phyloP scores from a whole-genome alignment of 2,888 invertebrate species.

The Drosophila siamana region DNA sequence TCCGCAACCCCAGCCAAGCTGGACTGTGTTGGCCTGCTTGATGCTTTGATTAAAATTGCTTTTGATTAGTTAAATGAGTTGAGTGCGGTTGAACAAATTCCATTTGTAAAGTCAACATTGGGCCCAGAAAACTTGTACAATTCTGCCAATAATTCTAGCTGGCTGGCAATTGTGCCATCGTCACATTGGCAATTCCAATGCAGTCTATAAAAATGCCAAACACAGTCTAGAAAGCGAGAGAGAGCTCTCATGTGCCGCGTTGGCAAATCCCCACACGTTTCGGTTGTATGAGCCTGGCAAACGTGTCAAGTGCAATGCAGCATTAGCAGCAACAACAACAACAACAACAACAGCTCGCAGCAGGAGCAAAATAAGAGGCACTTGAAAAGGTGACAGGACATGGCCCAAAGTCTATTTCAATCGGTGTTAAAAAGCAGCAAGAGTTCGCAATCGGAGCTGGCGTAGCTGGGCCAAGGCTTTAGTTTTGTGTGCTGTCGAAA shows the following conservation, averaged over 20 bases:
- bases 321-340: neutral
- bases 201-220: slow-evolving; percentile 66
- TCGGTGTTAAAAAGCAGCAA: slow-evolving; percentile 3
- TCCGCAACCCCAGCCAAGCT: slow-evolving; percentile 19
- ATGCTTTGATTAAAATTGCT: slow-evolving; percentile 77
- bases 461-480: slow-evolving; percentile 44
- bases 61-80: slow-evolving; percentile 78
- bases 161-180: slow-evolving; percentile 1
- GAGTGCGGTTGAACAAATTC: slow-evolving; percentile 45
- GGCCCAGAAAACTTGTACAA: slow-evolving; percentile 4
- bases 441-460: neutral
- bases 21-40: slow-evolving; percentile 21
- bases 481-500: slow-evolving; percentile 28
- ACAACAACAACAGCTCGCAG: neutral
- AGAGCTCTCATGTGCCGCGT: slow-evolving; percentile 23
- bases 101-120: slow-evolving; percentile 65
- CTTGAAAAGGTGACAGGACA: slow-evolving; percentile 37
- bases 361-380: slow-evolving; percentile 18
- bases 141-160: slow-evolving; percentile 53
- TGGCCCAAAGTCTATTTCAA: slow-evolving; percentile 29
- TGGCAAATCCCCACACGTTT: slow-evolving; percentile 43
- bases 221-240: slow-evolving; percentile 33
- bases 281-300: slow-evolving; percentile 12
- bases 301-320: slow-evolving; percentile 79
- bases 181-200: neutral